Base-by-base conservation (phyloP, 2,888 invertebrate genomes). In the Himalopsyche anomala region DNA sequence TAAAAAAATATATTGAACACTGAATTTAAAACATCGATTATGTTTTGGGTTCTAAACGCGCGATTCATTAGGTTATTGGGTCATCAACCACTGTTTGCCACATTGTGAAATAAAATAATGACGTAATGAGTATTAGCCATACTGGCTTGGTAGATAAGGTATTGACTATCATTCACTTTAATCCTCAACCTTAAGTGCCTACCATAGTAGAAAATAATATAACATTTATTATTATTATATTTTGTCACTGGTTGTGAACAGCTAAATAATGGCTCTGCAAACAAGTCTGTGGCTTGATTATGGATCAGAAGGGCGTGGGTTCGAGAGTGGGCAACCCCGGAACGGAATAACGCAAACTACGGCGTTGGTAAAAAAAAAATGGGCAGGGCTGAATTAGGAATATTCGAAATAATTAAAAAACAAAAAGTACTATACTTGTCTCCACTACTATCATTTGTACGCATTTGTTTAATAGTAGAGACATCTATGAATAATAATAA, bases 251-350 rank as follows among this genome's bases (percentile, higher is more conserved):
- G 28, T 62, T 62, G 19, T 8, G 4, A 28, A 19, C 19, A 28
- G 19, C 62, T 62, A 19, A 2, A 28, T 62, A 62, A 62, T 62
- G 62, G 62, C 62, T 62, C 62, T 62, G 62, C 62, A 62, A 62
- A 62, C 62, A 62, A 62, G 62, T 62, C n/a, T 56, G 4, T 56
- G 17, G 56, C 56, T 62, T 11, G 62, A 62, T 62, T 62, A 28
- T 62, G 62, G 62, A 62, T n/a, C 62, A 62, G n/a, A 62, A 62
- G 62, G 28, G 28, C 62, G 62, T 62, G 62, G 62, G 62, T 62
- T 62, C 62, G 62, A 62, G 62, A 19, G 62, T 62, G 62, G 62
- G 62, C 62, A 62, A 19, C 62, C 62, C 62, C 62, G 62, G 28
- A 62, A 62, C 62, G 62, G 62, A 62, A 28, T 28, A 19, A 62